phyloP scores from a whole-genome alignment of 2,797 vertebrate species.

The Poeciliopsis presidionis region DNA sequence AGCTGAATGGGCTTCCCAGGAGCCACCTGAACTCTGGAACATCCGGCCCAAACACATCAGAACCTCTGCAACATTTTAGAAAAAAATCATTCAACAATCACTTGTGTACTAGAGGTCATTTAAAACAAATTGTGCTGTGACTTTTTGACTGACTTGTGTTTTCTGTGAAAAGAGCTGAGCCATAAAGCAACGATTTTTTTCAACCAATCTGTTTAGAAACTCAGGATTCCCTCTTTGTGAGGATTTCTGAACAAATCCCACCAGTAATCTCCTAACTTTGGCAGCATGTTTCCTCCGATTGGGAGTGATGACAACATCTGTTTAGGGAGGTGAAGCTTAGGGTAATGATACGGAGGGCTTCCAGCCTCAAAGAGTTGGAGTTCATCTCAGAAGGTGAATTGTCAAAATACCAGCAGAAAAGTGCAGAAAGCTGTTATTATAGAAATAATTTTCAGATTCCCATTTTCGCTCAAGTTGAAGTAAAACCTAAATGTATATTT shows the following conservation, averaged over 20 bases:
- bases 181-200: neutral
- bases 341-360: neutral
- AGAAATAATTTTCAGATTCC: neutral
- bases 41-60: neutral
- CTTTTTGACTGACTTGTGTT: neutral
- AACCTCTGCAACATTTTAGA: neutral
- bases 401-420: neutral
- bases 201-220: neutral
- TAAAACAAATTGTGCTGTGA: neutral
- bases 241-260: neutral
- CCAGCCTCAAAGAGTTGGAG: neutral
- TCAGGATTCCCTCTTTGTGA: neutral
- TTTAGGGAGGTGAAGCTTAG: neutral
- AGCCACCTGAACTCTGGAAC: neutral
- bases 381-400: neutral
- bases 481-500: neutral
- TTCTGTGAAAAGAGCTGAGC: neutral
- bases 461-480: neutral
- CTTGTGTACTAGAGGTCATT: neutral
- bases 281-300: neutral
- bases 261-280: neutral
- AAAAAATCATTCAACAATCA: neutral
- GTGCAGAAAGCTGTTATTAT: neutral
- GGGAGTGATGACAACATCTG: neutral
- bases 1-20: neutral